Percentiles rank a stretch among this genome's conserved stretches.
Conservation (phyloP, 2,797 vertebrate species). For the Lemur catta region DNA sequence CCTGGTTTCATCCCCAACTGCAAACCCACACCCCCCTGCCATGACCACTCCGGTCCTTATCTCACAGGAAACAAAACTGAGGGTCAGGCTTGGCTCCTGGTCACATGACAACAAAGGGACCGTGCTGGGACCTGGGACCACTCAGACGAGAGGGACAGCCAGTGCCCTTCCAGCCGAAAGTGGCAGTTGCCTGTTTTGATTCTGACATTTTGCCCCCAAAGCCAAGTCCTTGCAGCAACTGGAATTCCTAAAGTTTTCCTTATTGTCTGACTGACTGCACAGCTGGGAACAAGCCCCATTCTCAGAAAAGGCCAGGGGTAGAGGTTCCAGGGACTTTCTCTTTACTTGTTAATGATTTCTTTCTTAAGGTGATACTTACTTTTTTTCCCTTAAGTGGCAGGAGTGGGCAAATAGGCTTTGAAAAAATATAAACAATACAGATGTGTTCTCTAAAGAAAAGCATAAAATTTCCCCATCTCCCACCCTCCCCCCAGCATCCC, state of each 20-base stretch:
- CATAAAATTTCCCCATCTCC: no score
- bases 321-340: background rate
- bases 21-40: background rate
- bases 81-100: background rate
- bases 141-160: background rate
- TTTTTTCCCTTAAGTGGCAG: background rate
- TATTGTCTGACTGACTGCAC: background rate
- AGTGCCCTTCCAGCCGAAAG: background rate
- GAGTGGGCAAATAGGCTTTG: background rate
- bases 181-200: background rate
- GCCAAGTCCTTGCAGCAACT: background rate
- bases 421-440: background rate
- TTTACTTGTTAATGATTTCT: background rate
- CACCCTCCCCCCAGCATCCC: accelerated
- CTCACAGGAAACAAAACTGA: background rate
- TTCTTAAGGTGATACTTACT: background rate
- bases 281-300: background rate
- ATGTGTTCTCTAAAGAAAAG: no score
- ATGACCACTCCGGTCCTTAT: background rate
- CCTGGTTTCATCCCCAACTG: background rate
- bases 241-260: background rate
- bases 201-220: background rate
- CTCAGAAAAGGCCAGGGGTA: background rate
- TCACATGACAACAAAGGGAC: background rate
- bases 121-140: background rate